These are phyloP conservation scores for Chascanopsetta lugubris DNA, from an alignment of 2,113 vertebrate species.

Conservation along the genomic window DNA sequence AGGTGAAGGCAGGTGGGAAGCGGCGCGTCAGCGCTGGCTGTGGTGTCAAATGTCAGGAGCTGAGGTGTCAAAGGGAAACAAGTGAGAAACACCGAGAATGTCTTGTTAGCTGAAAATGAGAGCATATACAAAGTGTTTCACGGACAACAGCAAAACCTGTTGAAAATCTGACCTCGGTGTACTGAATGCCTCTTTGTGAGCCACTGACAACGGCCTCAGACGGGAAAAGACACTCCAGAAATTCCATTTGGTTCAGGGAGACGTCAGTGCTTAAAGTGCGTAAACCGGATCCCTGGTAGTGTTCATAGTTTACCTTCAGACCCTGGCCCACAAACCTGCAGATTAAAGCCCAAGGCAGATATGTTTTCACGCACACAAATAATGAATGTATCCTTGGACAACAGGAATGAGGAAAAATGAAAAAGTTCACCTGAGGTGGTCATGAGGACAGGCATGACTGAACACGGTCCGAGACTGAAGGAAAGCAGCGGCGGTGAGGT, in stretches of 20 bases:
- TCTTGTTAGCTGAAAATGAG: conserved; percentile 14
- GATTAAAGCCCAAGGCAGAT: conserved; percentile 20
- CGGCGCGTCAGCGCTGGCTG: conserved; percentile 72
- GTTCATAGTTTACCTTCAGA: conserved; percentile 91
- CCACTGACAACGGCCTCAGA: conserved; percentile 81
- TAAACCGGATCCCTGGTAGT: conserved; percentile 87
- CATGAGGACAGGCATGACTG: conserved; percentile 93
- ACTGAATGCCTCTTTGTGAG: conserved; percentile 83
- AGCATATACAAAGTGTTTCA: conserved; percentile 4
- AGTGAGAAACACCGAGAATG: conserved; percentile 17
- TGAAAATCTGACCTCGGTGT: conserved; percentile 87
- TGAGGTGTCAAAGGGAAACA: conserved; percentile 70
- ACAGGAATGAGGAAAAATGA: neutral
- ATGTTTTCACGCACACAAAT: neutral
- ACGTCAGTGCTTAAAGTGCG: conserved; percentile 88
- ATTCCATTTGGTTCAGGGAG: conserved; percentile 88
- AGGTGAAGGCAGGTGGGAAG: conserved; percentile 88
- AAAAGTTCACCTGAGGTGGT: conserved; percentile 90
- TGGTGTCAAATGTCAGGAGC: conserved; percentile 90
- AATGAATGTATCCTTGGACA: neutral
- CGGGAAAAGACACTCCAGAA: conserved; percentile 94
- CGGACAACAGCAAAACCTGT: conserved; percentile 11
- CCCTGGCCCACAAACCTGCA: conserved; percentile 89
- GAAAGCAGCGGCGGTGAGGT: conserved; percentile 84
- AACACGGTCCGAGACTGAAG: conserved; percentile 86